phyloP scores from a whole-genome alignment of 2,113 vertebrate species.

The Henicopernis longicauda region DNA sequence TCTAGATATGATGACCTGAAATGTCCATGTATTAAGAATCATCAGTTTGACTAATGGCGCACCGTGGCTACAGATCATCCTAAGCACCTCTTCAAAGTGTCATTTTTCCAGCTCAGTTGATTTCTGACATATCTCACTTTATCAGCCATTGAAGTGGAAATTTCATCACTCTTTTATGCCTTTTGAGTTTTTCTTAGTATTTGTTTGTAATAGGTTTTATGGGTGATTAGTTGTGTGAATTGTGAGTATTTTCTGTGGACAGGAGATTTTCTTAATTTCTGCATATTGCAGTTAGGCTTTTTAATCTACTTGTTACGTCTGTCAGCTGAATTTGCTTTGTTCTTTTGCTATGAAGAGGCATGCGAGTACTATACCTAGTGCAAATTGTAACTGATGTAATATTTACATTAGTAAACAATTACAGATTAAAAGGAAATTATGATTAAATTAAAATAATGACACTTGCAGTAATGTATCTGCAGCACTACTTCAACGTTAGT shows the following conservation, averaged over 20 bases:
- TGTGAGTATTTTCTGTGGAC: conserved; percentile 31
- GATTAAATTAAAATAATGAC: neutral
- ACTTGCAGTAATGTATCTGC: neutral
- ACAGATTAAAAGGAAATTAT: neutral
- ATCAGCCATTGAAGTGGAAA: conserved; percentile 75
- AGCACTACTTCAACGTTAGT: neutral
- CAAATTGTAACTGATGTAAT: neutral
- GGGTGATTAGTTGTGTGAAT: conserved; percentile 77
- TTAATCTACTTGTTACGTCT: neutral
- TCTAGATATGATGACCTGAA: conserved; percentile 65
- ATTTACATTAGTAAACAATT: neutral
- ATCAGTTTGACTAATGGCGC: conserved; percentile 74
- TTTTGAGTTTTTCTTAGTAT: conserved; percentile 72
- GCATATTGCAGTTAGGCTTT: neutral
- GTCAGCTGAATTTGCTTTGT: neutral
- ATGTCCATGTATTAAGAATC: conserved; percentile 63
- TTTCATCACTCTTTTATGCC: conserved; percentile 72
- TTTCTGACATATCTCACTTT: conserved; percentile 75
- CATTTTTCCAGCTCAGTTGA: conserved; percentile 79
- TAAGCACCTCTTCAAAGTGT: conserved; percentile 74
- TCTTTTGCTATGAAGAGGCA: neutral
- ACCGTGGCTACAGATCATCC: conserved; percentile 68
- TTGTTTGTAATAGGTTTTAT: conserved; percentile 81
- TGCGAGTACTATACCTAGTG: neutral
- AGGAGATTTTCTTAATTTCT: conserved; percentile 59